Evolutionary conservation across 2,113 vertebrate species (phyloP), one percentile per base, ranked within the genome.

Genomic region (Labeo rohita): DNA sequence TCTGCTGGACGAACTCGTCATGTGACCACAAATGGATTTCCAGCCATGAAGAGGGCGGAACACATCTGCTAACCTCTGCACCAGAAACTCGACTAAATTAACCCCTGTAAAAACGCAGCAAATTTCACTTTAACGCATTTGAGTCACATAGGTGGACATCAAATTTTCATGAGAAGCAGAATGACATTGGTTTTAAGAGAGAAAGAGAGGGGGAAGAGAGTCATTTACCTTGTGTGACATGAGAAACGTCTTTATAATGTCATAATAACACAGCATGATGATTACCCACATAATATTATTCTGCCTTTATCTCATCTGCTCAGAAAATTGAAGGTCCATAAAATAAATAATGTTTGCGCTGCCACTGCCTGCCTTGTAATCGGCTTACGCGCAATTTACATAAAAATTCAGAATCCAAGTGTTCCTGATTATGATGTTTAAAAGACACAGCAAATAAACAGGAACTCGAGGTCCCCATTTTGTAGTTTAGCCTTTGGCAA

Each of bases 321-420:
- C 34, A 80, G 91, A 93, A 92, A 95, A 94, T 93, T 95, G 93
- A 92, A 93, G 93, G 93, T 93, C 90, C 91, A 93, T 93, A 93
- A 94, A 95, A 95, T 95, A 94, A 95, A 93, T 94, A 92, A 92
- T 92, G 89, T 93, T 93, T 93, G 91, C 88, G 84, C 90, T 89
- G 50, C 89, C 91, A 92, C 92, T 92, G 92, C 92, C 91, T 93
- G 88, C 88, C 89, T 92, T 93, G 90, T 94, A 95, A 95, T 94
- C 93, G 91, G 94, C 92, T 95, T 95, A 94, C 87, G 72, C 86
- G 88, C 89, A 92, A 95, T 95, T 95, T 95, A 93, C 94, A 95
- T 94, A 94, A 94, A 83, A 94, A 93, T 92, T 92, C 91, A 80
- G 89, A 90, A 91, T 91, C 90, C 92, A 90, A 93, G 89, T 90